Evolutionary conservation across 2,113 vertebrate species (phyloP), one percentile per base, ranked within the genome.

Genomic region (Marmota flaviventris): DNA sequence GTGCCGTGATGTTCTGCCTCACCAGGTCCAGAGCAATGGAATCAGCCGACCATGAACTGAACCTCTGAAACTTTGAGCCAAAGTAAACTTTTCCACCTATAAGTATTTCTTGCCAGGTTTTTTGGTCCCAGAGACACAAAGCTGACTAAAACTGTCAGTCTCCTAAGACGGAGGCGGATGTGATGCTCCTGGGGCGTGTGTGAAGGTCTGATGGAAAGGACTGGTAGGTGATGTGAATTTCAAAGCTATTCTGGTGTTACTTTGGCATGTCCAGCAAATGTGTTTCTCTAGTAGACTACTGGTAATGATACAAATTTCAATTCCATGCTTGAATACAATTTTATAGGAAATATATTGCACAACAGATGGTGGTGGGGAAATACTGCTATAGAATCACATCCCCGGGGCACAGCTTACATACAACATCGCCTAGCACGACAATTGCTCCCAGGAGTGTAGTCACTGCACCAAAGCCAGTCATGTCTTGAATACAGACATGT

Each of bases 251-350:
- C 96, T 51, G 39, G 4, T 56, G 14, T 18, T 93, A 79, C 42
- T 25, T 63, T 83, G 39, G 92, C 11, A 48, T 67, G 25, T 25
- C 77, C 58, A 97, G 82, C 92, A 91, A 97, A 88, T 9, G 22
- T 86, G 24, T 89, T 45, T 56, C 87, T 73, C 10, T 75, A 77
- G 92, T 32, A 83, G 97, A 85, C n/a, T 70, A 92, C 34, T 45
- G 75, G 56, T 51, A 89, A 89, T 48, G 81, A 90, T 53, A 88
- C 67, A 84, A 69, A 97, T 83, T 97, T 98, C 77, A 96, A 65
- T 96, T 75, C 51, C 83, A 92, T 53, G 34, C 91, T 95, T 65
- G 70, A 84, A 95, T 51, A 77, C 75, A 75, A 2, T 91, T 97
- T 97, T 92, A 91, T 12, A 93, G 42, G 5, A 82, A 67, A 48